phyloP scores from a whole-genome alignment of 2,113 vertebrate genomes.

The Holacanthus passer region DNA sequence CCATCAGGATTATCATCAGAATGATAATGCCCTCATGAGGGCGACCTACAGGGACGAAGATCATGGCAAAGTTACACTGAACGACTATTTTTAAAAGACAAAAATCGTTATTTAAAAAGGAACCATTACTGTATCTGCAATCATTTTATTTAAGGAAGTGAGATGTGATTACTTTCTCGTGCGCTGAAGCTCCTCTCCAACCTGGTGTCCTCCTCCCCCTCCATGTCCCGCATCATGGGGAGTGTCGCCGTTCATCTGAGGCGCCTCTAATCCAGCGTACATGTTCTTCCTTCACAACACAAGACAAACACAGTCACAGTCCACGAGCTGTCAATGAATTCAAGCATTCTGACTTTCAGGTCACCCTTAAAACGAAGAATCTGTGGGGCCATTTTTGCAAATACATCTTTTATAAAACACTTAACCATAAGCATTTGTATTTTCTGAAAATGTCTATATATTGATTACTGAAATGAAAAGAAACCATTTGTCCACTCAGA shows the following conservation, averaged over 20 bases:
- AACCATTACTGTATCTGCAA: background rate
- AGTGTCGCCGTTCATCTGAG: conserved; percentile 94
- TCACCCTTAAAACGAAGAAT: background rate
- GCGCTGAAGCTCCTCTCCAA: conserved; percentile 90
- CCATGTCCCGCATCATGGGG: conserved; percentile 88
- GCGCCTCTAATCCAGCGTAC: conserved; percentile 89
- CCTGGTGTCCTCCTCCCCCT: conserved; percentile 88
- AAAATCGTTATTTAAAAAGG: background rate
- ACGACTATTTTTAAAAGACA: background rate
- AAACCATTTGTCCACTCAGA: background rate
- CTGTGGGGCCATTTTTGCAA: too few relatives aligned
- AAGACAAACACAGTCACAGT: background rate
- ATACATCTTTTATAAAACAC: background rate
- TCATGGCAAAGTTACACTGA: background rate
- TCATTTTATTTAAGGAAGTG: background rate
- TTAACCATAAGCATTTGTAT: background rate
- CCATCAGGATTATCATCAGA: conserved; percentile 8
- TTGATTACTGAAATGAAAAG: background rate
- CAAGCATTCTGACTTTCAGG: background rate
- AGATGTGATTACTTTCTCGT: conserved; percentile 87
- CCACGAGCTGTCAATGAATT: background rate
- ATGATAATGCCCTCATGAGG: background rate
- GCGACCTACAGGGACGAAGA: background rate
- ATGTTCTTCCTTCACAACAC: conserved; percentile 90
- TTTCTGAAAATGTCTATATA: background rate